Percentiles rank a stretch among this genome's conserved stretches.
Conservation (phyloP, 2,888 invertebrate genomes). For the Diabrotica balteata region DNA sequence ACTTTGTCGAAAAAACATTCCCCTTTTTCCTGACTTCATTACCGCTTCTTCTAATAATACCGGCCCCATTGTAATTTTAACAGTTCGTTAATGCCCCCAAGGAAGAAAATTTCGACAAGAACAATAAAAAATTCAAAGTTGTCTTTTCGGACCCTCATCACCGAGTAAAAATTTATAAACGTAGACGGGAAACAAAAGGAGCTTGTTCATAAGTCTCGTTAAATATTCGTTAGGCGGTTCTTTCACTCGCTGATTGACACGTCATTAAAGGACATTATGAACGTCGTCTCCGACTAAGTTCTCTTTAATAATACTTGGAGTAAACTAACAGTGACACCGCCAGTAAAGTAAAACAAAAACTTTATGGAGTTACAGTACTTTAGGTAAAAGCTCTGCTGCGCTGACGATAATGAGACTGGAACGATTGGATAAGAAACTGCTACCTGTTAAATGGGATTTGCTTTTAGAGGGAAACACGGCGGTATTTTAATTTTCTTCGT, state of each 20-base stretch:
- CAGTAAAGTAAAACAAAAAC: constrained; percentile 9
- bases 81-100: too few species aligned
- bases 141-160: too few species aligned
- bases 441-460: constrained; percentile 1
- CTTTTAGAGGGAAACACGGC: neutral
- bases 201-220: neutral
- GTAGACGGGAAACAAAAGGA: neutral
- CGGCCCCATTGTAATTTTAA: too few species aligned
- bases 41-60: too few species aligned
- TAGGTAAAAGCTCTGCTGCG: constrained; percentile 4
- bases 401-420: constrained; percentile 10
- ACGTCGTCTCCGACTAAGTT: neutral
- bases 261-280: constrained; percentile 14
- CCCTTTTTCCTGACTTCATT: too few species aligned
- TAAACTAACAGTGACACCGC: constrained; percentile 8
- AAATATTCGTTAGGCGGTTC: constrained; percentile 2
- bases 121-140: too few species aligned
- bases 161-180: neutral
- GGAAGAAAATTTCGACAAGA: too few species aligned
- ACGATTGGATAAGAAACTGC: constrained; percentile 2
- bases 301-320: constrained; percentile 8
- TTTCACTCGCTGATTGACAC: constrained; percentile 5
- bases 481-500: neutral
- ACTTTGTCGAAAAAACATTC: too few species aligned
- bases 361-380: constrained; percentile 10